Evolutionary conservation across 2,113 vertebrate genomes (phyloP).

Genomic region (Melanotaenia duboulayi): DNA sequence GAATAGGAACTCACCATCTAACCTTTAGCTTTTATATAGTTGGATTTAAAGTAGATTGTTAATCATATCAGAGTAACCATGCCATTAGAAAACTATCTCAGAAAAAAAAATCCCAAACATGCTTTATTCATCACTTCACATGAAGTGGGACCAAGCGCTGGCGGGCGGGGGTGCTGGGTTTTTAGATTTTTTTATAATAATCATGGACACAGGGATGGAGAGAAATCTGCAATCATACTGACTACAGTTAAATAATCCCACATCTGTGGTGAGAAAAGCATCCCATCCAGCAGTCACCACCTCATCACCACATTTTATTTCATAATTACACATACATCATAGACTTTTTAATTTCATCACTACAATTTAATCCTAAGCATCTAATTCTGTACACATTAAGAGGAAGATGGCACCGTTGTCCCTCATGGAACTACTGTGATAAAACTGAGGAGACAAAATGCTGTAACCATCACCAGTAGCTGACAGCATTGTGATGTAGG

Average conservation of each 20-base stretch:
- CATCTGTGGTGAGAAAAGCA: slow-evolving; percentile 10
- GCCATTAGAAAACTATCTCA: neutral
- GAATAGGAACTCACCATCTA: too few relatives aligned
- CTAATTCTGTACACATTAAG: too few relatives aligned
- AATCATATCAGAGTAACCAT: slow-evolving; percentile 2
- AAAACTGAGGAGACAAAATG: neutral
- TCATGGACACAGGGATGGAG: neutral
- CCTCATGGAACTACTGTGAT: neutral
- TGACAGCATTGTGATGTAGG: neutral
- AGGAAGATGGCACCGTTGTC: neutral
- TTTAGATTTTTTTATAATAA: neutral
- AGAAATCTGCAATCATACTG: neutral
- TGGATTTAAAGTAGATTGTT: neutral
- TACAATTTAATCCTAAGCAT: too few relatives aligned
- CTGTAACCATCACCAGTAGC: neutral
- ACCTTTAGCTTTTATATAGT: too few relatives aligned
- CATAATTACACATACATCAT: too few relatives aligned
- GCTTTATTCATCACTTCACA: slow-evolving; percentile 14
- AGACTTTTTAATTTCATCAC: too few relatives aligned
- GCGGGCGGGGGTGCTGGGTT: neutral
- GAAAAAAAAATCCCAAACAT: slow-evolving; percentile 37
- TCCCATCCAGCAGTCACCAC: neutral
- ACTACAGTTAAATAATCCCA: slow-evolving; percentile 11
- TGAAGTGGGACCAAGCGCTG: slow-evolving; percentile 22
- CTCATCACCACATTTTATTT: too few relatives aligned